These are phyloP conservation scores for Bombus superbus DNA, from an alignment of 1,140 invertebrate species.

Conservation along the genomic window DNA sequence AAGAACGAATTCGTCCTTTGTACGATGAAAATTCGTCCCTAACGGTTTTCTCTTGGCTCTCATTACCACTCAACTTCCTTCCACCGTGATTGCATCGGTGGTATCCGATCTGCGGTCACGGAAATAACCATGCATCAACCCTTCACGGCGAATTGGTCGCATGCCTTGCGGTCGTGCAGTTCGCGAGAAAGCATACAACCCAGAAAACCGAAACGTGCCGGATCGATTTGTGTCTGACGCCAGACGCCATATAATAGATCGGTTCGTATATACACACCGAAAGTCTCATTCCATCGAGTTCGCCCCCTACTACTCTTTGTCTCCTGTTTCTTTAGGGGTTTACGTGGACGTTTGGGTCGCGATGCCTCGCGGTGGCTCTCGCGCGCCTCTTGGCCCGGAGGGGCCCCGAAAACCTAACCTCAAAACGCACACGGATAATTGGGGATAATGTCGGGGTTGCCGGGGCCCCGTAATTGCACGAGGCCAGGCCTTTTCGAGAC, in stretches of 20 bases:
- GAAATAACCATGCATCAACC: slow-evolving; percentile 55
- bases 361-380: slow-evolving; percentile 67
- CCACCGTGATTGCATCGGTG: slow-evolving; percentile 48
- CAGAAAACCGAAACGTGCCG: slow-evolving; percentile 56
- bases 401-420: slow-evolving; percentile 76
- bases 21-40: slow-evolving; percentile 35
- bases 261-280: slow-evolving; percentile 8
- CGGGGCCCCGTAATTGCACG: slow-evolving; percentile 77
- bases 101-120: slow-evolving; percentile 58
- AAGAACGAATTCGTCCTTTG: neutral
- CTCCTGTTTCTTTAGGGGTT: slow-evolving; percentile 50
- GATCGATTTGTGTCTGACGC: slow-evolving; percentile 63
- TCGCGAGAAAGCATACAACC: slow-evolving; percentile 42
- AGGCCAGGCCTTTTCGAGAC: slow-evolving; percentile 71
- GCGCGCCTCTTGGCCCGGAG: slow-evolving; percentile 61
- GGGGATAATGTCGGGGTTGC: slow-evolving; percentile 80
- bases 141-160: slow-evolving; percentile 55
- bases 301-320: slow-evolving; percentile 28
- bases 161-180: slow-evolving; percentile 66
- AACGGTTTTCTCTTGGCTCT: slow-evolving; percentile 49
- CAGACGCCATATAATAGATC: slow-evolving; percentile 76
- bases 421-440: slow-evolving; percentile 80
- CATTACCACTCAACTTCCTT: slow-evolving; percentile 54
- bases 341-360: slow-evolving; percentile 63
- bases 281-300: slow-evolving; percentile 20